Evolutionary conservation across 2,113 vertebrate species (phyloP).

Genomic region (Picathartes gymnocephalus): DNA sequence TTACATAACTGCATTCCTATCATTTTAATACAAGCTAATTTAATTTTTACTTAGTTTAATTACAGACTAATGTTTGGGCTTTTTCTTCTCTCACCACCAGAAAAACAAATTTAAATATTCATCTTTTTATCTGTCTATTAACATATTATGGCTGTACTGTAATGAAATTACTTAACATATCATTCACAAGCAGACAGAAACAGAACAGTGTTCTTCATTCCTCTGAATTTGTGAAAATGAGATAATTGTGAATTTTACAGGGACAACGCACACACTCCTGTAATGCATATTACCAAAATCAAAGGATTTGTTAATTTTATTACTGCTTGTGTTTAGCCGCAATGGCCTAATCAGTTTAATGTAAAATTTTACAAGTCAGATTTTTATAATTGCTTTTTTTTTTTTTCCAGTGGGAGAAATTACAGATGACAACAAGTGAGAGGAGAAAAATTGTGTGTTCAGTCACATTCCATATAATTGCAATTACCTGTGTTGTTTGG

Average conservation of each 20-base stretch:
- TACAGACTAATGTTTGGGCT: neutral
- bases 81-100: neutral
- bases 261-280: neutral
- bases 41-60: neutral
- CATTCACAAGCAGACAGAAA: neutral
- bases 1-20: neutral
- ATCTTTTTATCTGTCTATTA: neutral
- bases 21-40: neutral
- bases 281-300: neutral
- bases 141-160: neutral
- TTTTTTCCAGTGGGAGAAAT: conserved; percentile 89
- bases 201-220: neutral
- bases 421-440: conserved; percentile 92
- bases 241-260: neutral
- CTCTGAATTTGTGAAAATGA: neutral
- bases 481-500: conserved; percentile 91
- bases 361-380: neutral
- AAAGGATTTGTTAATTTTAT: neutral
- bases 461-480: conserved; percentile 90
- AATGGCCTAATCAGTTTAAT: neutral
- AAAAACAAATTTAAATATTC: neutral
- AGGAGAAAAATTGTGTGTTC: conserved; percentile 94
- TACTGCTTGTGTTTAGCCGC: neutral
- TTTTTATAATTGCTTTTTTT: neutral
- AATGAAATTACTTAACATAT: neutral